Conservation (phyloP, 2,888 invertebrate genomes). For the Ormia ochracea region DNA sequence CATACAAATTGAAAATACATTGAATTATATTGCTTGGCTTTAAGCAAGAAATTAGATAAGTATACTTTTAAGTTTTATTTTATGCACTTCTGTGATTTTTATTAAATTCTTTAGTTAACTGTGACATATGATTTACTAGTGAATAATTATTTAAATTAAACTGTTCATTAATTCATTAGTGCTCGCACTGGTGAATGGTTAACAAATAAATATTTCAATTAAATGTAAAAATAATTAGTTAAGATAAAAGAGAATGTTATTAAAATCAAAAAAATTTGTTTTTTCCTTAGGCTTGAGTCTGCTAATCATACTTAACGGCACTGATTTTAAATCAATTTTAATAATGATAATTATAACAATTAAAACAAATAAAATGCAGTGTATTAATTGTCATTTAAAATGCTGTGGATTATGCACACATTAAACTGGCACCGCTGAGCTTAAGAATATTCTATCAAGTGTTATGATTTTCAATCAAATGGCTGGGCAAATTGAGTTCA, state of each 20-base stretch:
- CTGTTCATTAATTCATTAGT: background rate
- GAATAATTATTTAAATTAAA: slow-evolving; percentile 8
- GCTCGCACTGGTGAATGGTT: background rate
- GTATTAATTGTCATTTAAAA: too few relatives aligned
- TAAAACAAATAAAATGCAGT: too few relatives aligned
- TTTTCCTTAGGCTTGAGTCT: background rate
- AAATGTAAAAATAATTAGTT: slow-evolving; percentile 2
- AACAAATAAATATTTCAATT: slow-evolving; percentile 43
- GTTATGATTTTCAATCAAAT: too few relatives aligned
- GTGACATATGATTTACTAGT: slow-evolving; percentile 23
- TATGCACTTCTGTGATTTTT: slow-evolving; percentile 17
- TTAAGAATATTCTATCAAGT: too few relatives aligned
- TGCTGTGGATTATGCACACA: too few relatives aligned
- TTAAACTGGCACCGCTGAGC: too few relatives aligned
- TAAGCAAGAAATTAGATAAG: background rate
- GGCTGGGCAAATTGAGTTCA: too few relatives aligned
- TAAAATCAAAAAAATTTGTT: background rate
- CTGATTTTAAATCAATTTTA: background rate
- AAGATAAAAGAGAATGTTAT: background rate
- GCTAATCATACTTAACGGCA: background rate
- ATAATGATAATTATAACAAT: too few relatives aligned
- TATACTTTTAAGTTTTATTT: slow-evolving; percentile 8
- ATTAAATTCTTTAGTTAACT: slow-evolving; percentile 42
- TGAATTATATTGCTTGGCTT: background rate
- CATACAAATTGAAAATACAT: slow-evolving; percentile 53